These are phyloP conservation scores for Myiopsitta monachus DNA, from an alignment of 2,113 vertebrate species.

Conservation along the genomic window DNA sequence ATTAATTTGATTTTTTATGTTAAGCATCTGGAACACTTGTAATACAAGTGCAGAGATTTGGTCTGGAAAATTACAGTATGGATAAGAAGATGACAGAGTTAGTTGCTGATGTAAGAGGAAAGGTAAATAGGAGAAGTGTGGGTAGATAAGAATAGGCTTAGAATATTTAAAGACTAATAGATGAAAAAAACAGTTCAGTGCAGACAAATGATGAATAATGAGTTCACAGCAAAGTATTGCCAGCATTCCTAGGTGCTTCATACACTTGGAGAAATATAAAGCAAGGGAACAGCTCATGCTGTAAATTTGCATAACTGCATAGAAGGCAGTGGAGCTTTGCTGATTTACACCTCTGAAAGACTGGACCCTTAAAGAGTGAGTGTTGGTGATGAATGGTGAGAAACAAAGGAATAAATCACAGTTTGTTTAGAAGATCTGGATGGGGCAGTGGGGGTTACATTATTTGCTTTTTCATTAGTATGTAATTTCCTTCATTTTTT, in stretches of 20 bases:
- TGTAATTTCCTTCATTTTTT: not conserved
- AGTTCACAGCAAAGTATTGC: not conserved
- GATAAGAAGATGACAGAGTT: slow-evolving; percentile 32
- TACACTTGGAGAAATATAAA: not conserved
- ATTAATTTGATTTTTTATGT: slow-evolving; percentile 56
- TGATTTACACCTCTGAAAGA: slow-evolving; percentile 10
- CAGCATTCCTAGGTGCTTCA: not conserved
- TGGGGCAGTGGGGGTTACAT: not conserved
- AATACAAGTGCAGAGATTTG: slow-evolving; percentile 56
- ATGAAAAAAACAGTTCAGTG: slow-evolving; percentile 24
- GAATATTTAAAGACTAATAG: slow-evolving; percentile 41
- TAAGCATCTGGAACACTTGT: slow-evolving; percentile 60
- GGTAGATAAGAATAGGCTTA: slow-evolving; percentile 41
- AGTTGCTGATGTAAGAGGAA: slow-evolving; percentile 17
- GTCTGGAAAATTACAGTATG: slow-evolving; percentile 57
- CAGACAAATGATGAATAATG: slow-evolving; percentile 57
- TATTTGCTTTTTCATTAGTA: not conserved
- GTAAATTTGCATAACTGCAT: not conserved
- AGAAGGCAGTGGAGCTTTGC: not conserved
- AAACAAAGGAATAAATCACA: slow-evolving; percentile 16
- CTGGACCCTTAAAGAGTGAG: not conserved
- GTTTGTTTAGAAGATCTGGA: not conserved
- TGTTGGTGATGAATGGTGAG: not conserved
- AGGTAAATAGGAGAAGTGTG: slow-evolving; percentile 42
- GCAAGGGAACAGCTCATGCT: not conserved